Evolutionary conservation across 2,797 vertebrate species (phyloP).

Genomic region (Erithacus rubecula): DNA sequence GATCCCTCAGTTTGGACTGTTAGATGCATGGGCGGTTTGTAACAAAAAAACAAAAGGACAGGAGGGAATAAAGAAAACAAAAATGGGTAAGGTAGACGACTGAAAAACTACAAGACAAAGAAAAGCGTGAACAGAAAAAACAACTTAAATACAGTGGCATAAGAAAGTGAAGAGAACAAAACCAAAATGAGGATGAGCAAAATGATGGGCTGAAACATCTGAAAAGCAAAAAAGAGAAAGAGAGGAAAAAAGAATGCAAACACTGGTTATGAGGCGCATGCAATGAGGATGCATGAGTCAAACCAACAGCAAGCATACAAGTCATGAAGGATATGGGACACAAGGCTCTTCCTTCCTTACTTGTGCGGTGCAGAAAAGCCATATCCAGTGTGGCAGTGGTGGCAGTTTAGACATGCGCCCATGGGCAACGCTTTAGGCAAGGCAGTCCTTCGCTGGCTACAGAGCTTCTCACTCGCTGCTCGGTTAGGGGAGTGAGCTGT

Average conservation of each 20-base stretch:
- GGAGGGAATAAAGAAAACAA: slow-evolving; percentile 74
- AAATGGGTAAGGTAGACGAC: slow-evolving; percentile 81
- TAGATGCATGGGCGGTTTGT: slow-evolving; percentile 77
- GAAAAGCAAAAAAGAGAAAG: slow-evolving; percentile 86
- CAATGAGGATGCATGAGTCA: slow-evolving; percentile 91
- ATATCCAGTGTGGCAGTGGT: slow-evolving; percentile 68
- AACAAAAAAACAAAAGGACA: slow-evolving; percentile 74
- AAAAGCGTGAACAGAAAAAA: slow-evolving; percentile 91
- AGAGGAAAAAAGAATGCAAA: slow-evolving; percentile 87
- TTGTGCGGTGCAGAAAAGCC: slow-evolving; percentile 77
- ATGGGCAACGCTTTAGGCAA: slow-evolving; percentile 62
- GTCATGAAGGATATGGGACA: slow-evolving; percentile 74
- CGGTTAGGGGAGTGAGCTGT: slow-evolving; percentile 62
- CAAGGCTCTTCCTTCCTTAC: slow-evolving; percentile 74
- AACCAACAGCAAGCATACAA: slow-evolving; percentile 83
- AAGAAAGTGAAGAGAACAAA: slow-evolving; percentile 90
- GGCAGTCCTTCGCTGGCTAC: slow-evolving; percentile 70
- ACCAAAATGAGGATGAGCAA: slow-evolving; percentile 90
- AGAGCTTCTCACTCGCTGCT: slow-evolving; percentile 60
- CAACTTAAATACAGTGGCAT: slow-evolving; percentile 90
- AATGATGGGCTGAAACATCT: slow-evolving; percentile 92
- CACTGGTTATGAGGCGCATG: slow-evolving; percentile 96
- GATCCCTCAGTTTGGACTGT: slow-evolving; percentile 97
- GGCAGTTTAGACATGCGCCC: slow-evolving; percentile 72
- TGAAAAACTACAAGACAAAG: slow-evolving; percentile 87